Conservation (phyloP, 2,888 invertebrate species). For the Coronaproctus castanopsis region DNA sequence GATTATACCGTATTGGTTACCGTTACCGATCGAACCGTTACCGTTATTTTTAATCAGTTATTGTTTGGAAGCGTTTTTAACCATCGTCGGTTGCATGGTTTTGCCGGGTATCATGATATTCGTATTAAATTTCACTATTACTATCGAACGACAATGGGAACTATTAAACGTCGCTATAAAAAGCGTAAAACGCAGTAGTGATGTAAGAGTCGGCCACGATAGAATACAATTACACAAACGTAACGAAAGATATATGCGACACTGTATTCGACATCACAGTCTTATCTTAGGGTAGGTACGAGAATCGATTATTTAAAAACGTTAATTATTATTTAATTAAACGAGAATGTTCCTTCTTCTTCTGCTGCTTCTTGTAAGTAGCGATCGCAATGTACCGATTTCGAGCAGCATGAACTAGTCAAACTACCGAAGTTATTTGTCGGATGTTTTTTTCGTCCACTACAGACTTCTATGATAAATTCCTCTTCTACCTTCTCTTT, state of each 20-base stretch:
- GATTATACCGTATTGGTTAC: neutral
- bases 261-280: neutral
- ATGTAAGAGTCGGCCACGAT: neutral
- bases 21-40: neutral
- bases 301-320: no score
- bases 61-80: neutral
- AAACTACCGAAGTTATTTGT: no score
- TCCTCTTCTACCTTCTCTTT: no score
- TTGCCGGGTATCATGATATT: neutral
- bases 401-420: no score
- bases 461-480: no score
- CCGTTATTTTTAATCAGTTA: neutral
- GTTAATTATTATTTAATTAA: no score
- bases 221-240: neutral
- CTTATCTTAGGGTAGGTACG: no score
- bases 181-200: neutral
- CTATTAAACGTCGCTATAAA: neutral
- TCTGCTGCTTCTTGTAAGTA: no score
- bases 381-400: no score
- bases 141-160: neutral
- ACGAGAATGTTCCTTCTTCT: no score
- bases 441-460: no score
- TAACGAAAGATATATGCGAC: neutral
- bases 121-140: neutral
- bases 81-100: neutral